phyloP scores from a whole-genome alignment of 2,888 invertebrate species.

The Ophonus ardosiacus region DNA sequence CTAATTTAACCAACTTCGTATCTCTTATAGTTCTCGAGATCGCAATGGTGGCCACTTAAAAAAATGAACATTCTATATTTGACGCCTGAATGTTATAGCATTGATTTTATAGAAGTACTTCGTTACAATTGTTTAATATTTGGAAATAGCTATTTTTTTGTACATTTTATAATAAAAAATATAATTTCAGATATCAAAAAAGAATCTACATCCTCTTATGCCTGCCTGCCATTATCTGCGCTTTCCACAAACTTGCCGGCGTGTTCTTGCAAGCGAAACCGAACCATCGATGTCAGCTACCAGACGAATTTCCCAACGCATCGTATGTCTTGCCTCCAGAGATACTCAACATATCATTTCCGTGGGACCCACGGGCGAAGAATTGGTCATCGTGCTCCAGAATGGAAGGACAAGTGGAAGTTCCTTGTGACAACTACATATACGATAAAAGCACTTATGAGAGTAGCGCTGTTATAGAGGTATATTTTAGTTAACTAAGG shows the following conservation, averaged over 20 bases:
- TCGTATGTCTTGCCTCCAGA: slow-evolving; percentile 76
- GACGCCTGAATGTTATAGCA: too few relatives aligned
- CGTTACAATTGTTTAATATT: too few relatives aligned
- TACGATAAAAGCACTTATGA: slow-evolving; percentile 80
- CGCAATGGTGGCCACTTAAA: too few relatives aligned
- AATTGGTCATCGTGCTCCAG: slow-evolving; percentile 78
- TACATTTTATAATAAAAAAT: background rate
- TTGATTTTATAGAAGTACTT: too few relatives aligned
- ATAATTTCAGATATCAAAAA: slow-evolving; percentile 79
- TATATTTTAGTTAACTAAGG: slow-evolving; percentile 69
- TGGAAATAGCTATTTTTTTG: too few relatives aligned
- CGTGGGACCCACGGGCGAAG: slow-evolving; percentile 75
- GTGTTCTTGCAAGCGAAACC: slow-evolving; percentile 84
- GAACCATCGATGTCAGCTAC: slow-evolving; percentile 81
- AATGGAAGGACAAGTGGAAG: slow-evolving; percentile 74
- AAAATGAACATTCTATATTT: too few relatives aligned
- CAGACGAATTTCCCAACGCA: slow-evolving; percentile 78
- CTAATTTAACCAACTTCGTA: too few relatives aligned
- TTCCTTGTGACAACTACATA: slow-evolving; percentile 78
- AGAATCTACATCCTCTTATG: slow-evolving; percentile 83
- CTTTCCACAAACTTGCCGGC: slow-evolving; percentile 85
- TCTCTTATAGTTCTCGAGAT: too few relatives aligned
- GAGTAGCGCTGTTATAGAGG: slow-evolving; percentile 83
- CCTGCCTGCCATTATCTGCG: slow-evolving; percentile 84
- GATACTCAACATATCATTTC: slow-evolving; percentile 77